Evolutionary conservation across 2,888 invertebrate species (phyloP), one percentile per base, ranked within the genome.

Genomic region (Agapostemon virescens): DNA sequence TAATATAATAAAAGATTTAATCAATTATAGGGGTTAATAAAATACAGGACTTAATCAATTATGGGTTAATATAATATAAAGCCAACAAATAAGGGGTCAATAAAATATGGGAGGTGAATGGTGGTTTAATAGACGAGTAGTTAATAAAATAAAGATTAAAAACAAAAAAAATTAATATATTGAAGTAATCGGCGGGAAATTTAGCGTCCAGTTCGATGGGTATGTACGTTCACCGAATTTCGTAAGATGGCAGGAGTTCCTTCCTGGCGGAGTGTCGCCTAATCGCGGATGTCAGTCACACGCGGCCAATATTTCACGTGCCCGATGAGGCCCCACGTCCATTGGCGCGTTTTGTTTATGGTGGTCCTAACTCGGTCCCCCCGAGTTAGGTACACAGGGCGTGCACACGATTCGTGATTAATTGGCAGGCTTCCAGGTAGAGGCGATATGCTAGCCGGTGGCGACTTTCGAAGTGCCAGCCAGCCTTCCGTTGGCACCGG

Each of bases 371-470:
- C 89, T 87, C 84, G 88, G 83, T 81, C 71, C 69, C 69, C 68
- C 72, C 81, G 85, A 87, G 88, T 87, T 89, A 85, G 82, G 85
- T 89, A 85, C 83, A 84, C 84, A 84, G 73, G 75, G 81, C 81
- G 82, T 83, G 84, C 85, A 84, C 87, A 85, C 87, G 88, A 86
- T 89, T 86, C 85, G 87, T 91, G 91, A 92, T 91, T 89, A 89
- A 91, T 91, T 88, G 91, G 84, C 90, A 88, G 87, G 85, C 81
- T 92, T 92, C 91, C 89, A 88, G 89, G 91, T 91, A 91, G 82
- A 58, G 58, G 80, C 81, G 78, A 71, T 49, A 49, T 38, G 77
- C 67, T 81, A 42, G 77, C 79, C 74, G 70, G 84, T 85, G 85
- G 87, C 89, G 81, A 85, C 82, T 83, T n/a, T 77, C 74, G 81